Evolutionary conservation across 2,888 invertebrate genomes (phyloP).

Genomic region (Cynaeus angustus): DNA sequence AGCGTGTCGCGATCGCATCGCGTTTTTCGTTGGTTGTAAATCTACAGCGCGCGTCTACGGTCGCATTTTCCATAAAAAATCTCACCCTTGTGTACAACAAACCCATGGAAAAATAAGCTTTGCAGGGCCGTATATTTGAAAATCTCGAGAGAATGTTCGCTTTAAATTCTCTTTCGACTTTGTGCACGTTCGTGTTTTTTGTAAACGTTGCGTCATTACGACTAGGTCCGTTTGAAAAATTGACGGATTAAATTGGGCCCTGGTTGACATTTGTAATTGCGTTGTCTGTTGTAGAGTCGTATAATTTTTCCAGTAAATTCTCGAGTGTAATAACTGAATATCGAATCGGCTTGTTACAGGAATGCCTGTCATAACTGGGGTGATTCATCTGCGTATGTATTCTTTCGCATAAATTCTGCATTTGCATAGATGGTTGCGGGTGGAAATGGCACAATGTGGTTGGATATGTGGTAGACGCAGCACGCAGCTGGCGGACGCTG

Average conservation of each 20-base stretch:
- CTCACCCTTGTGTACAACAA: conserved; percentile 48
- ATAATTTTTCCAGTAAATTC: conserved; percentile 40
- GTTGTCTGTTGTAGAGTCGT: conserved; percentile 1
- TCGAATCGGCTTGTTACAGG: conserved; percentile 42
- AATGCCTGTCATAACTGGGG: conserved; percentile 39
- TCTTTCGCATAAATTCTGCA: conserved; percentile 60
- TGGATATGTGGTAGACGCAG: conserved; percentile 17
- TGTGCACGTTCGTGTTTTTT: conserved; percentile 3
- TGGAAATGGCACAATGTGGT: conserved; percentile 55
- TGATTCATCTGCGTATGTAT: conserved; percentile 60
- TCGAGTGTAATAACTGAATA: conserved; percentile 33
- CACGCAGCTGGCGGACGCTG: conserved; percentile 10
- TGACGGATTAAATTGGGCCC: conserved; percentile 42
- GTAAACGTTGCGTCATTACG: conserved; percentile 16
- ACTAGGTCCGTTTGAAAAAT: conserved; percentile 22
- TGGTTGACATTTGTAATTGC: conserved; percentile 40
- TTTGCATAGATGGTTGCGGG: conserved; percentile 59
- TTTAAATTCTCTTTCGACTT: conserved; percentile 32
- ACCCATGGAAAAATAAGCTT: conserved; percentile 42
- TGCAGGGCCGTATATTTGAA: conserved; percentile 39
- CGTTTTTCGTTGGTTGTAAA: conserved; percentile 40
- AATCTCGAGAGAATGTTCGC: conserved; percentile 42
- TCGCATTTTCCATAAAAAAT: conserved; percentile 50
- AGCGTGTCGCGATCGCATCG: not conserved
- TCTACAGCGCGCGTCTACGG: conserved; percentile 30